Evolutionary conservation across 2,797 vertebrate species (phyloP), one percentile per base, ranked within the genome.

Genomic region (Microctenopoma stevenorrisi): DNA sequence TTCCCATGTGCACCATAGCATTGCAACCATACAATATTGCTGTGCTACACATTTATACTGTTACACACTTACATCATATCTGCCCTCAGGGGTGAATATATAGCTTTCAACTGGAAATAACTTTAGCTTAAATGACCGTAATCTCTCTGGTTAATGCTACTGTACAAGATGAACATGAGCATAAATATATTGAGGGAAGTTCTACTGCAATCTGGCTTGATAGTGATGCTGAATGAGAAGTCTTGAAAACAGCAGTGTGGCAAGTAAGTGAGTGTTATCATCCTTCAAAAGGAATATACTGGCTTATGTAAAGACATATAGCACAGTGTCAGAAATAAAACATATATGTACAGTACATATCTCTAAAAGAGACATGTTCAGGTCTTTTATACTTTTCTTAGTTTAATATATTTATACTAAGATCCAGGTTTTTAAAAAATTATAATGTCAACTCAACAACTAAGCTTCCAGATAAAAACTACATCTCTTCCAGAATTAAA

Each of bases 1-100:
- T 54, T 49, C 37, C 49, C n/a, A 30, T 59, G 66, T 74, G 57
- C 57, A 72, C 50, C 63, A 72, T 56, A 71, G 49, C 7, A 57
- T 60, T 74, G 57, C 47, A 68, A 42, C 46, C 35, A 61, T 68
- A 33, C 30, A 33, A 33, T 33, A 33, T 33, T 33, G 63, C 26
- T 3, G n/a, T 22, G 26, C 40, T 28, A 33, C 8, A 42, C 14
- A 16, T 52, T 15, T n/a, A 22, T 8, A 48, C n/a, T 15, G 33
- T 43, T 61, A 13, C 15, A 49, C 16, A 16, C 13, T 25, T 55
- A 33, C 50, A 40, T 3, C 53, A 37, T 14, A 49, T 71, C 64
- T 54, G 8, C 15, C 38, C 54, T 33, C 6, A n/a, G 43, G 55
- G 13, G 11, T 4, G 1, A 60, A 48, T 18, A 67, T 56, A 53